These are phyloP conservation scores for Sebastiscus albofasciatus DNA, from an alignment of 2,797 vertebrate species.

Conservation along the genomic window DNA sequence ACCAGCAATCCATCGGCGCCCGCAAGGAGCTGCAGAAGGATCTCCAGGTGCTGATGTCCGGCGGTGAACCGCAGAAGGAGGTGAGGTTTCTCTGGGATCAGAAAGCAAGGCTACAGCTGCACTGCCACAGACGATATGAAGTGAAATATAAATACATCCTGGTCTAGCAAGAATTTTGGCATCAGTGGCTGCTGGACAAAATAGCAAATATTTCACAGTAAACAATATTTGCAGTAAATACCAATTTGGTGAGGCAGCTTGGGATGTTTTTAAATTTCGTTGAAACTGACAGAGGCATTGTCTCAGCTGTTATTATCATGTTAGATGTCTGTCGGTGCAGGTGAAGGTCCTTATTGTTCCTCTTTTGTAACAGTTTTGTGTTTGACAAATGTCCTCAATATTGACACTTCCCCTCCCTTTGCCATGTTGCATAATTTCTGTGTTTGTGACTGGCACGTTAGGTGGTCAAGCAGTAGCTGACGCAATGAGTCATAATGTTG, in stretches of 20 bases:
- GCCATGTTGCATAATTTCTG: background rate
- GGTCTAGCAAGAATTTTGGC: background rate
- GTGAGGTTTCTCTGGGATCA: slow-evolving; percentile 65
- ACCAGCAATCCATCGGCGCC: slow-evolving; percentile 95
- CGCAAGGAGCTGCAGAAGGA: slow-evolving; percentile 96
- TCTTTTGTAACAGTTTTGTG: background rate
- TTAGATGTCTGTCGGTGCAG: background rate
- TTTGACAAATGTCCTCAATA: background rate
- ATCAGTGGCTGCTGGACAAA: background rate
- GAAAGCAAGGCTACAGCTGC: background rate
- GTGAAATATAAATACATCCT: background rate
- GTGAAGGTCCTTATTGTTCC: background rate
- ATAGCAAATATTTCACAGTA: background rate
- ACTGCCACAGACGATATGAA: background rate
- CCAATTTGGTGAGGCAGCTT: background rate
- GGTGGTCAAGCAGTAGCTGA: background rate
- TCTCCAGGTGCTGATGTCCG: slow-evolving; percentile 94
- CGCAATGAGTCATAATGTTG: background rate
- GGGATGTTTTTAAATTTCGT: background rate
- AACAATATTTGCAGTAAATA: background rate
- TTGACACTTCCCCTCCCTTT: background rate
- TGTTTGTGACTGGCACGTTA: background rate
- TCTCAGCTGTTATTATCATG: background rate
- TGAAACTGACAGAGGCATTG: background rate
- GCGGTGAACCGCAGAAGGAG: slow-evolving; percentile 93